Conservation (phyloP, 2,113 vertebrate species). For the Pampusana beccarii region DNA sequence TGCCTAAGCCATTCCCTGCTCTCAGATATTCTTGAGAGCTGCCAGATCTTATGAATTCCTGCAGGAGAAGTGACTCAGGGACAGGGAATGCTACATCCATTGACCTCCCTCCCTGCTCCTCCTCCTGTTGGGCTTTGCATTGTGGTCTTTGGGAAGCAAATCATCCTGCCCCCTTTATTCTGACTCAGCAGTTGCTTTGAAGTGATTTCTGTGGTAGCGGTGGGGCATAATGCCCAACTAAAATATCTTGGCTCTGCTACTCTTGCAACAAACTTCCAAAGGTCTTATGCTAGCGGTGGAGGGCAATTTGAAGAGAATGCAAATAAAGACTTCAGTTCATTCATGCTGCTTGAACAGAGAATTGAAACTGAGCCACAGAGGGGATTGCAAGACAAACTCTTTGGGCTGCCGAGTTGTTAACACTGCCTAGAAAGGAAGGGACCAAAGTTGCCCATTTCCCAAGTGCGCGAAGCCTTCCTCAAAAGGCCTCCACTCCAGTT, state of each 20-base stretch:
- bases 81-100: constrained; percentile 19
- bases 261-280: constrained; percentile 64
- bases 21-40: not conserved
- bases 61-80: constrained; percentile 29
- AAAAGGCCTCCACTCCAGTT: not conserved
- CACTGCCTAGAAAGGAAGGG: constrained; percentile 39
- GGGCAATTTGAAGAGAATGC: constrained; percentile 74
- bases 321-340: constrained; percentile 71
- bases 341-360: constrained; percentile 63
- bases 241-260: constrained; percentile 66
- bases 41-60: not conserved
- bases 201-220: constrained; percentile 45
- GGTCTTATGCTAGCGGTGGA: constrained; percentile 67
- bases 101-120: not conserved
- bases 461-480: not conserved
- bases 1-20: not conserved
- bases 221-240: constrained; percentile 60
- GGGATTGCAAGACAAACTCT: constrained; percentile 55
- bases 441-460: not conserved
- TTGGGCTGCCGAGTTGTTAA: constrained; percentile 40
- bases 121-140: not conserved
- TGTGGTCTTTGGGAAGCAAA: constrained; percentile 42
- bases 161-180: constrained; percentile 41
- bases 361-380: constrained; percentile 52
- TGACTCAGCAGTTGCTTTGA: constrained; percentile 67